Base-by-base conservation (phyloP, 2,113 vertebrate genomes). In the Lamprotornis superbus region DNA sequence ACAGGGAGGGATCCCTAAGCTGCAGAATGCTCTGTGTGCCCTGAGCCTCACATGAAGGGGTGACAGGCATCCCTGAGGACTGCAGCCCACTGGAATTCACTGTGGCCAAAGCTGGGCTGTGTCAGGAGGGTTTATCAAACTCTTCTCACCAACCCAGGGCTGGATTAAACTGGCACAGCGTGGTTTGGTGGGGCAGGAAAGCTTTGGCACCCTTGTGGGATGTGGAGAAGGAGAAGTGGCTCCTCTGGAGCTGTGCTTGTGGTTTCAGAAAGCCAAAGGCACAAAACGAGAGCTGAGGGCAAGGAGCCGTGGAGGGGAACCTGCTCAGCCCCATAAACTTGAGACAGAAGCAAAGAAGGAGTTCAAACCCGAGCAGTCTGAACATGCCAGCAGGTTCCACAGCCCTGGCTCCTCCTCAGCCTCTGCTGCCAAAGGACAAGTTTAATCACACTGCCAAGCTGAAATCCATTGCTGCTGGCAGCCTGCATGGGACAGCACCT, bases 201-300 rank as follows among this genome's bases (percentile, higher is more conserved):
- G 49, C 52, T 47, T 30, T 31, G 60, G 83, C 83, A 35, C 31
- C 20, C 5, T 3, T 2, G 17, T 9, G 70, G 44, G 24, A 19
- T 2, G 0, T 2, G 7, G 24, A 24, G 47, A 23, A 30, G 70
- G 42, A 68, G 20, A 64, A 50, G 37, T 1, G 22, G 12, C 7
- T 64, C 39, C 56, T 87, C 20, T 0, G 9, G 39, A 35, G 40
- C 40, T 76, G 8, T 7, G 27, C 57, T 57, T 20, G 20, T 19
- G 46, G 17, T 12, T 53, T 46, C 59, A 22, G 78, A 87, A 24
- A 82, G 42, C 27, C 46, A 60, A 35, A 49, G 81, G 40, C 14
- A 61, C 70, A 18, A 40, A 52, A 35, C 1, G 40, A 61, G 75
- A 92, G 5, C 13, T 40, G 69, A 46, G 61, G 11, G 40, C 22